phyloP scores from a whole-genome alignment of 2,113 vertebrate genomes.

The Emydocephalus ijimae region DNA sequence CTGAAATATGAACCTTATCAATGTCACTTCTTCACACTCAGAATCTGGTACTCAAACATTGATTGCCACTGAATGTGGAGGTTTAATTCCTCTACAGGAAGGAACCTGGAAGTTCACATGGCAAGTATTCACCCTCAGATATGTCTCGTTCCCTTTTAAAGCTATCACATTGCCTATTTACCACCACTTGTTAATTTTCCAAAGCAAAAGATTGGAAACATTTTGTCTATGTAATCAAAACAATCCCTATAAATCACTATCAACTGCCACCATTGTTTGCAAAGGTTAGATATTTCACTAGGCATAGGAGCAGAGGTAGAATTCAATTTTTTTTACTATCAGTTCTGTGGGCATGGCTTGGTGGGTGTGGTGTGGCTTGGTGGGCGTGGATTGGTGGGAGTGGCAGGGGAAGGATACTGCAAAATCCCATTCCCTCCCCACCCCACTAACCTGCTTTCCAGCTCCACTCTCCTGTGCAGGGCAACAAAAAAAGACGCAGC shows the following conservation, averaged over 20 bases:
- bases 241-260: not conserved
- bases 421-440: too few species aligned
- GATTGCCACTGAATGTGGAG: not conserved
- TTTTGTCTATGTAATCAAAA: not conserved
- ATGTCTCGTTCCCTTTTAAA: not conserved
- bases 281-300: not conserved
- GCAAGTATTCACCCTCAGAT: not conserved
- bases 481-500: too few species aligned
- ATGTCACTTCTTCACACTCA: not conserved
- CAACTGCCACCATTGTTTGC: not conserved
- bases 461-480: too few species aligned
- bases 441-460: too few species aligned
- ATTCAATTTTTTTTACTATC: too few species aligned
- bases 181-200: not conserved
- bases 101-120: not conserved
- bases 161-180: not conserved
- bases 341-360: too few species aligned
- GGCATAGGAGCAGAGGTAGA: not conserved
- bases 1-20: not conserved
- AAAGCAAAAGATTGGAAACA: not conserved
- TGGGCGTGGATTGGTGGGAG: too few species aligned
- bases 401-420: too few species aligned
- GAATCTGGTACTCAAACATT: not conserved
- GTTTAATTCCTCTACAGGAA: not conserved
- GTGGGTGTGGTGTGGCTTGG: too few species aligned